Evolutionary conservation across 2,797 vertebrate species (phyloP), one percentile per base, ranked within the genome.

Genomic region (Clangula hyemalis): DNA sequence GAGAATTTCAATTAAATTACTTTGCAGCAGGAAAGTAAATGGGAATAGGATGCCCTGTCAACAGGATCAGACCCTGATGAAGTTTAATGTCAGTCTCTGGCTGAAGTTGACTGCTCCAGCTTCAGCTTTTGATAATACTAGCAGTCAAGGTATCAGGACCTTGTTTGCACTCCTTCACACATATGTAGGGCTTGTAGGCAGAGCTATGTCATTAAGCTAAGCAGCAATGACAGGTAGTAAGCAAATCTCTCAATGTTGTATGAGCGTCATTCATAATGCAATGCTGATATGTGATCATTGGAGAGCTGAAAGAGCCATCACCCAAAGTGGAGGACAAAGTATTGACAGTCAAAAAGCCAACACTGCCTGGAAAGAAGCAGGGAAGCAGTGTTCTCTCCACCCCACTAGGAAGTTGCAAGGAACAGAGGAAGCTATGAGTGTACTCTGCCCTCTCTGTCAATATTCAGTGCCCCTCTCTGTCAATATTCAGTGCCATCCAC

Each of bases 221-320:
- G 84, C 0, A 1, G 41, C 16, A 85, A 53, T 7, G 3, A 30
- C 36, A 54, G 51, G 0, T 45, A 24, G 14, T 22, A 34, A 86
- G 57, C 27, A 85, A 64, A 81, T 4, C 5, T 87, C 32, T 34
- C 38, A 53, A 9, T 20, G 15, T 51, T 34, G 14, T 43, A 47
- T 0, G 0, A 74, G 43, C 34, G 64, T 8, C 57, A 78, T 9
- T 74, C 49, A 56, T 7, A 86, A 21, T 1, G 3, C 43, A 57
- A 13, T 39, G 36, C 10, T 54, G 71, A n/a, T 6, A 61, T 4
- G 8, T 34, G 65, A 32, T n/a, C 27, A 66, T 17, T 51, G 14
- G n/a, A 36, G 30, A 89, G 28, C 10, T 19, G 54, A 47, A 74
- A 74, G 43, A 39, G 18, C 13, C 38, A 51, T 22, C 41, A 45